Evolutionary conservation across 23 tunicate species (phyloP), one percentile per base, ranked within the genome.

Genomic region (Clavelina lepadiformis): DNA sequence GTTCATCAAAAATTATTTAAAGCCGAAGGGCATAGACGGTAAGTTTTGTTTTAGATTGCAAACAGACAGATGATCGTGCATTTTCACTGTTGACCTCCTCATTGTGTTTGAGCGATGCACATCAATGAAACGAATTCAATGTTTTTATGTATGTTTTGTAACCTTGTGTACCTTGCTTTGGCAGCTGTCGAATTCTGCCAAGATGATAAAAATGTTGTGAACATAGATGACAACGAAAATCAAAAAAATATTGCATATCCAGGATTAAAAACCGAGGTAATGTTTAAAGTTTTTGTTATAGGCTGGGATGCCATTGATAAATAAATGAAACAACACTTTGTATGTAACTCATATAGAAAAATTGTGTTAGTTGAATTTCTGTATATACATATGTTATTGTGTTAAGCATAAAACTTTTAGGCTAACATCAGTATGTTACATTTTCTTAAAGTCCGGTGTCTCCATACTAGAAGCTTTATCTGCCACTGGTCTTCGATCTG

Each of bases 401-500:
- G n/a, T n/a, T n/a, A n/a, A n/a, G n/a, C n/a, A n/a, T n/a, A n/a
- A n/a, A n/a, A n/a, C n/a, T n/a, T n/a, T n/a, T n/a, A n/a, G n/a
- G n/a, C n/a, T n/a, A n/a, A n/a, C n/a, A n/a, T n/a, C n/a, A n/a
- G n/a, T n/a, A n/a, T n/a, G n/a, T n/a, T 58, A 5, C 5, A 58
- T 26, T 37, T 35, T 4, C 11, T 46, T 45, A 6, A 18, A 81
- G 83, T 75, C 75, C 27, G 93, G 93, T 13, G 49, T 93, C 29
- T 73, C 82, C n/a, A 69, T 83, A 5, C 61, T 93, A 26, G 98
- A 93, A 79, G 98, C 98, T 38, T 33, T 93, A 0, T 86, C 98
- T 19, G 98, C 98, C n/a, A 65, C 88, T 32, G 98, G 98, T 19
- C 51, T 93, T 21, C 68, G 98, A 28, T 93, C 98, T 18, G 50